Evolutionary conservation across 2,888 invertebrate genomes (phyloP).

Genomic region (Apoda limacodes): DNA sequence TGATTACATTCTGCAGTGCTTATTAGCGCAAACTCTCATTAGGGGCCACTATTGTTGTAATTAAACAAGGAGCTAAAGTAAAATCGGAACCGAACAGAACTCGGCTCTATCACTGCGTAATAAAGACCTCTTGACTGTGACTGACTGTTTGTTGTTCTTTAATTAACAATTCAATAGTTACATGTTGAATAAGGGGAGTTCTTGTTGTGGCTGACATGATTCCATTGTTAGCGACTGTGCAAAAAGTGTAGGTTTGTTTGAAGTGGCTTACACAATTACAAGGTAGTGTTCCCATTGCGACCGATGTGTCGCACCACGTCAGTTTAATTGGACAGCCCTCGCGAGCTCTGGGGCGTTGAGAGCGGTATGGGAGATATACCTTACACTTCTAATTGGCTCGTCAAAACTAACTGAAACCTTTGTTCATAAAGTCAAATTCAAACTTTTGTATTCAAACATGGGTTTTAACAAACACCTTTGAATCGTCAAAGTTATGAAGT

Average conservation of each 20-base stretch:
- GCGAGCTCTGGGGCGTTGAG: conserved; percentile 27
- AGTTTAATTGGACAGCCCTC: conserved; percentile 59
- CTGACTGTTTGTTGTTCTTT: conserved; percentile 48
- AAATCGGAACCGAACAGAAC: conserved; percentile 42
- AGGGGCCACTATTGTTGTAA: conserved; percentile 69
- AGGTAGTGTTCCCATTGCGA: conserved; percentile 18
- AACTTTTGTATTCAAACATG: too few relatives aligned
- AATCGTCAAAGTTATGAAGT: too few relatives aligned
- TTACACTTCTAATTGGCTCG: conserved; percentile 63
- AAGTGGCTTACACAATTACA: conserved; percentile 63
- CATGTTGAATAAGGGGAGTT: conserved; percentile 48
- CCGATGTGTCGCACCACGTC: conserved; percentile 27
- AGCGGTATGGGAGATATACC: conserved; percentile 28
- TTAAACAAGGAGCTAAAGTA: conserved; percentile 65
- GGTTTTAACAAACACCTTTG: too few relatives aligned
- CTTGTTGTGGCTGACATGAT: conserved; percentile 58
- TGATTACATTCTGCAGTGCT: conserved; percentile 69
- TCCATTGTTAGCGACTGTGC: conserved; percentile 54
- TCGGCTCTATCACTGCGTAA: conserved; percentile 31
- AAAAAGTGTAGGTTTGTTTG: conserved; percentile 58
- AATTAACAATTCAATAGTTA: conserved; percentile 66
- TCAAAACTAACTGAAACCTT: conserved; percentile 47
- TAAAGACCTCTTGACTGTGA: conserved; percentile 26
- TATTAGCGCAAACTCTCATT: conserved; percentile 69
- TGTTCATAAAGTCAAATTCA: too few relatives aligned